Conservation (phyloP, 1,140 invertebrate species). For the Zaprionus tsacasi region DNA sequence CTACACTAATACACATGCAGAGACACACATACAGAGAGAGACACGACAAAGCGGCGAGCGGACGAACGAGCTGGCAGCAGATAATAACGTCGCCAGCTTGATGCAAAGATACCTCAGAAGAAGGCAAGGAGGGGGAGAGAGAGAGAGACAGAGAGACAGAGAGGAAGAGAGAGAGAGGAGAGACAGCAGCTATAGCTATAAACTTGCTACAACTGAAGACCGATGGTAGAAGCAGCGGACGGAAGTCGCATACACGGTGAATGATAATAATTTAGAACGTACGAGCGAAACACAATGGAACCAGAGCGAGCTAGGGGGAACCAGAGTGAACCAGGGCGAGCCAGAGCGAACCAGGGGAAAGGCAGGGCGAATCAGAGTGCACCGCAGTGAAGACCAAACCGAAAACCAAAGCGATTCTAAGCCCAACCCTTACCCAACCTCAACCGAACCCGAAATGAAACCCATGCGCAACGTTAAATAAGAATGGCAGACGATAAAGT, state of each 20-base stretch:
- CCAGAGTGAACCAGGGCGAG: too few species aligned
- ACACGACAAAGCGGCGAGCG: constrained; percentile 32
- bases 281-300: constrained; percentile 69
- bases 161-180: neutral
- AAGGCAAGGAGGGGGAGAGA: neutral
- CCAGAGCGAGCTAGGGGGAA: constrained; percentile 11
- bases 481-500: constrained; percentile 50
- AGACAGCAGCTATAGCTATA: constrained; percentile 28
- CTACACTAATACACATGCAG: constrained; percentile 8
- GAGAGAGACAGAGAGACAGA: neutral
- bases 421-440: constrained; percentile 7
- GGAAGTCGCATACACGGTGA: constrained; percentile 26
- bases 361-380: too few species aligned
- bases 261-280: constrained; percentile 75
- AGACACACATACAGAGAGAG: constrained; percentile 17
- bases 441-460: constrained; percentile 30
- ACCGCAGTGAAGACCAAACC: constrained; percentile 21
- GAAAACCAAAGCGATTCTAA: constrained; percentile 20
- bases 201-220: constrained; percentile 35
- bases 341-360: constrained; percentile 7
- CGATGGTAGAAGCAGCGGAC: constrained; percentile 10
- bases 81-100: constrained; percentile 76
- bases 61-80: constrained; percentile 57
- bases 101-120: constrained; percentile 35
- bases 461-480: constrained; percentile 41